Percentiles rank a stretch among this genome's conserved stretches.
These are phyloP conservation scores for Muntiacus reevesi DNA, from an alignment of 2,113 vertebrate species.

Conservation along the genomic window DNA sequence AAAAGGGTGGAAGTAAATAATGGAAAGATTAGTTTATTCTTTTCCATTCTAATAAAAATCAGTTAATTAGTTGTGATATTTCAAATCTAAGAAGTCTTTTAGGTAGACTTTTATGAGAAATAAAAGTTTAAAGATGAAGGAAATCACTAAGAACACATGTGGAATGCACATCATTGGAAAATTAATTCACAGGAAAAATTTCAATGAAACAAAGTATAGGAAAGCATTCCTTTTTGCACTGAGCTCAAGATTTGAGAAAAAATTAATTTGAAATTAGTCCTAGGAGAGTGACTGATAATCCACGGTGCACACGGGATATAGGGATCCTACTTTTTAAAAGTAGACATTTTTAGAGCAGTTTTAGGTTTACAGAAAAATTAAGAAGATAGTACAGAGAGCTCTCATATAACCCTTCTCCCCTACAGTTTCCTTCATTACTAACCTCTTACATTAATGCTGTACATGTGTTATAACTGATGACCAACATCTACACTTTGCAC, in stretches of 20 bases:
- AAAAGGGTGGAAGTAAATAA: conserved; percentile 62
- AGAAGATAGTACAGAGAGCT: neutral
- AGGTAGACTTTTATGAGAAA: neutral
- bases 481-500: neutral
- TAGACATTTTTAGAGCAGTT: neutral
- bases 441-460: neutral
- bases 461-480: neutral
- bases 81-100: conserved; percentile 38
- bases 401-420: neutral
- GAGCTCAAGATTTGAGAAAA: neutral
- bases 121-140: neutral
- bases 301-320: neutral
- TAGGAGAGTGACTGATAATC: neutral
- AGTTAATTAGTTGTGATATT: conserved; percentile 62
- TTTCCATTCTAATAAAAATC: conserved; percentile 35
- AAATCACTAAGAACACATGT: conserved; percentile 50
- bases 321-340: neutral
- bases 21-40: conserved; percentile 15
- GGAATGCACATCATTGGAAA: conserved; percentile 35
- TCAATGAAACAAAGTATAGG: neutral
- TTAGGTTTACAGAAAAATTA: neutral
- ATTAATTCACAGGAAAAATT: conserved; percentile 44
- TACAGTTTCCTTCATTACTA: neutral
- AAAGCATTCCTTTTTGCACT: neutral
- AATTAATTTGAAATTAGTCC: neutral